These are phyloP conservation scores for Trematomus loennbergii DNA, from an alignment of 2,113 vertebrate genomes.

Conservation along the genomic window DNA sequence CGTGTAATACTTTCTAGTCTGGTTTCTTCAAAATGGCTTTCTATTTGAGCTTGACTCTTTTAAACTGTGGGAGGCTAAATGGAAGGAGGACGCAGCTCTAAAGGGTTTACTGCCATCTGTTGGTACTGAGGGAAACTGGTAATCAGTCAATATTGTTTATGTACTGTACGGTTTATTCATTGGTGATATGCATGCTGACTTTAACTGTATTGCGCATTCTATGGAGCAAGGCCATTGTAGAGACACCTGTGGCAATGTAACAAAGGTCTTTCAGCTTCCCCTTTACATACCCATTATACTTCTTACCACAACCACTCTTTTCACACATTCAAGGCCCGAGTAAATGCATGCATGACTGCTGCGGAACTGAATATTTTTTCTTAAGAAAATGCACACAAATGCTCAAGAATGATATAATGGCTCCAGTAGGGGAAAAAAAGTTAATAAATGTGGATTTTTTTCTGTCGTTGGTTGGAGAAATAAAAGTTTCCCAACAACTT, in stretches of 20 bases:
- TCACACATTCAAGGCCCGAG: not conserved
- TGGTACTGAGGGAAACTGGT: constrained; percentile 66
- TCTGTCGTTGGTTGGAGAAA: not conserved
- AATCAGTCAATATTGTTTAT: constrained; percentile 19
- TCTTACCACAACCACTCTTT: not conserved
- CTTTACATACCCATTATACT: not conserved
- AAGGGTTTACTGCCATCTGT: constrained; percentile 82
- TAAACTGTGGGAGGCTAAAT: constrained; percentile 37
- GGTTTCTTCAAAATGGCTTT: constrained; percentile 68
- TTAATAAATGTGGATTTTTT: not conserved
- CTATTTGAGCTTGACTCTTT: constrained; percentile 47
- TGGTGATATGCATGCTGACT: not conserved
- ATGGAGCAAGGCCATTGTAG: not conserved
- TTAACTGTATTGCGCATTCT: not conserved
- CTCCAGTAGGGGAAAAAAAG: not conserved
- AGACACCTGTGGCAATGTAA: too few relatives aligned
- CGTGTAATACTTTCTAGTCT: constrained; percentile 71
- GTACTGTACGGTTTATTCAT: not conserved
- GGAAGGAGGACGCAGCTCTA: constrained; percentile 40
- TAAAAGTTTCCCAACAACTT: not conserved
- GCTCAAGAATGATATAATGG: not conserved
- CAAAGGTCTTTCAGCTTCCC: not conserved
- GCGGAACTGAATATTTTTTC: not conserved
- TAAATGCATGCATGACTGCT: not conserved
- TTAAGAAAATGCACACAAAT: not conserved